Conservation (phyloP, 92 coral and sea anemone species). For the Parazoanthus darwini region DNA sequence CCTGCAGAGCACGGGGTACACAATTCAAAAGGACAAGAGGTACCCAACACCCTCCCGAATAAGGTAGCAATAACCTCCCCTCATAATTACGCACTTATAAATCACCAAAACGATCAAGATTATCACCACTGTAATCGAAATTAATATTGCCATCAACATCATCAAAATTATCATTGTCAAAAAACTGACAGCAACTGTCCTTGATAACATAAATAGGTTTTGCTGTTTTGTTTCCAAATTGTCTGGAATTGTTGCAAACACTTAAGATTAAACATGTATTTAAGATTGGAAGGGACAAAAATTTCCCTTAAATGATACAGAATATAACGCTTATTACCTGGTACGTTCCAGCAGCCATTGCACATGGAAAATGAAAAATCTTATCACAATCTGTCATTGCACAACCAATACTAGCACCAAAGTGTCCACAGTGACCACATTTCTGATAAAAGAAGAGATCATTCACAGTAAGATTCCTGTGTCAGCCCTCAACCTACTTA, state of each 20-base stretch:
- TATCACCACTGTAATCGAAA: no score
- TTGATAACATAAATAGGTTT: no score
- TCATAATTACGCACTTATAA: no score
- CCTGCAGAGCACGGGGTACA: no score
- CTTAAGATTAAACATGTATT: neutral
- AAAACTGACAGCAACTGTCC: no score
- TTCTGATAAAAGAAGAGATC: slow-evolving; percentile 52
- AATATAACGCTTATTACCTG: slow-evolving; percentile 61
- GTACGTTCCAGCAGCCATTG: slow-evolving; percentile 85
- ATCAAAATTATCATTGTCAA: neutral
- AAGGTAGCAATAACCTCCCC: no score
- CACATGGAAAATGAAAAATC: slow-evolving; percentile 96
- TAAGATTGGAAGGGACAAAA: neutral
- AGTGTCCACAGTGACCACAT: slow-evolving; percentile 86
- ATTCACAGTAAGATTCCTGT: neutral
- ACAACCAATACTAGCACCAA: slow-evolving; percentile 95
- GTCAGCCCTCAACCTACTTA: neutral
- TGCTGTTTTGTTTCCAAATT: no score
- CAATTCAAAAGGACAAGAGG: no score
- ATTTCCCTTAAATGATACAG: neutral
- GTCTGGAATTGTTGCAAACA: neutral
- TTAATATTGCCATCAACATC: neutral
- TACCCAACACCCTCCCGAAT: no score
- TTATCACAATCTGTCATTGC: slow-evolving; percentile 85
- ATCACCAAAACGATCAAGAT: no score